Base-by-base conservation (phyloP, 2,113 vertebrate species). In the Archocentrus centrarchus region DNA sequence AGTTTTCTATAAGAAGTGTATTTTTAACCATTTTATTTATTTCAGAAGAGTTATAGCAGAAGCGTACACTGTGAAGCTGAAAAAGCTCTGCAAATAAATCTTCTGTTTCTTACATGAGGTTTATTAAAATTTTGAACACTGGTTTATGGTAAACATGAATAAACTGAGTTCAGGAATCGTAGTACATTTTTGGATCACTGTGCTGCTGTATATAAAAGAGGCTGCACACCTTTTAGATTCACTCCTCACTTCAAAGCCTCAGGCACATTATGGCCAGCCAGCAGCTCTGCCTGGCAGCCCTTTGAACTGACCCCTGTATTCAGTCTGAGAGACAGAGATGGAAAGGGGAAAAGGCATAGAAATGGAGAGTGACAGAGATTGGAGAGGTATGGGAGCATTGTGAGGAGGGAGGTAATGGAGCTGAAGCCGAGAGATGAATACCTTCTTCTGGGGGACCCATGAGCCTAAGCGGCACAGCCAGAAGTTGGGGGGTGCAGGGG, bases 171-270 rank as follows among this genome's bases (percentile, higher is more conserved):
- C 30, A 59, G 32, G 44, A 77, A 50, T n/a, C 11, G 20, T 7
- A 7, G 20, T 0, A 20, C 15, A 50, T 37, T 58, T 66, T 87
- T 70, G 27, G 76, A 41, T 85, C 75, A 27, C 80, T 68, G 47
- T 81, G 79, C 39, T n/a, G 47, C 77, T 75, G 73, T 53, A 82
- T 63, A 41, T 75, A 84, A 87, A 88, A 59, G 22, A 86, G 76
- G 57, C 75, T 80, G 60, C 35, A 41, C 86, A 86, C 84, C 84
- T 92, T 85, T 90, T 79, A 85, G 64, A 93, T 86, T 79, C 80
- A 66, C 80, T 85, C 86, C 50, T 86, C 66, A 91, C 91, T 90
- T 93, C 94, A 94, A 95, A 95, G 94, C 89, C 85, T 81, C 35
- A 17, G 87, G 86, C 84, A 37, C 86, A 79, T 88, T 80, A 63